These are phyloP conservation scores for Drosophila pseudoobscura DNA, from an alignment of 1,140 invertebrate genomes.

Conservation along the genomic window DNA sequence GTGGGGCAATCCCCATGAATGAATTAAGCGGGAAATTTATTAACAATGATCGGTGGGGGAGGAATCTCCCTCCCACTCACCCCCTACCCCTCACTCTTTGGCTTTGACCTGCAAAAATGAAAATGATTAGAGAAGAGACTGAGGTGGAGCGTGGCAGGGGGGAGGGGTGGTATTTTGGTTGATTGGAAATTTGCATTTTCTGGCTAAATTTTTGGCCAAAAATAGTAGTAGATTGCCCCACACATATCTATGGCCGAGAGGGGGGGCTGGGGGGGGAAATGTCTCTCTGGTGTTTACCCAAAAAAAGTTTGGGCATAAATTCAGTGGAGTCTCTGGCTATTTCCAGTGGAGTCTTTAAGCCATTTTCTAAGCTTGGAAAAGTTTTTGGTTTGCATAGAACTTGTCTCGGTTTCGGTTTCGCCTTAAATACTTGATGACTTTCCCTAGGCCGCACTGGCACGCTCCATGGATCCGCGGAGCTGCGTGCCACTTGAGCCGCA, in stretches of 20 bases:
- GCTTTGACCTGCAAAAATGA: conserved; percentile 22
- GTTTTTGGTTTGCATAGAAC: conserved; percentile 31
- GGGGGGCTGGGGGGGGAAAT: too few species aligned
- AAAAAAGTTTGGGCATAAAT: neutral
- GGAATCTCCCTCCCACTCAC: neutral
- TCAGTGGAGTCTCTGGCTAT: neutral
- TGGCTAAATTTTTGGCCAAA: conserved; percentile 22
- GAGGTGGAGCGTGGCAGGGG: neutral
- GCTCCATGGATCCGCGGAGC: neutral
- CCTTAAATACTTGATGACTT: conserved; percentile 70
- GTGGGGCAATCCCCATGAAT: conserved; percentile 21
- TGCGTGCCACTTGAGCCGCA: conserved; percentile 66
- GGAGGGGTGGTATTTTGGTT: neutral
- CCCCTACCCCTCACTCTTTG: too few species aligned
- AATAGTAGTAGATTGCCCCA: conserved; percentile 10
- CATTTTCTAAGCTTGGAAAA: conserved; percentile 16
- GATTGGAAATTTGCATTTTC: conserved; percentile 41
- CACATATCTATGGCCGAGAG: too few species aligned
- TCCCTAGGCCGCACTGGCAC: conserved; percentile 26
- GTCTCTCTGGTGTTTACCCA: too few species aligned
- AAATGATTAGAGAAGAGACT: neutral
- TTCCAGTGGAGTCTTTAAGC: conserved; percentile 17
- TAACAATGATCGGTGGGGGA: conserved; percentile 27
- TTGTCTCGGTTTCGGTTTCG: conserved; percentile 32
- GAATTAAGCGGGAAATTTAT: conserved; percentile 43